phyloP scores from a whole-genome alignment of 2,113 vertebrate species.

The Tiliqua scincoides region DNA sequence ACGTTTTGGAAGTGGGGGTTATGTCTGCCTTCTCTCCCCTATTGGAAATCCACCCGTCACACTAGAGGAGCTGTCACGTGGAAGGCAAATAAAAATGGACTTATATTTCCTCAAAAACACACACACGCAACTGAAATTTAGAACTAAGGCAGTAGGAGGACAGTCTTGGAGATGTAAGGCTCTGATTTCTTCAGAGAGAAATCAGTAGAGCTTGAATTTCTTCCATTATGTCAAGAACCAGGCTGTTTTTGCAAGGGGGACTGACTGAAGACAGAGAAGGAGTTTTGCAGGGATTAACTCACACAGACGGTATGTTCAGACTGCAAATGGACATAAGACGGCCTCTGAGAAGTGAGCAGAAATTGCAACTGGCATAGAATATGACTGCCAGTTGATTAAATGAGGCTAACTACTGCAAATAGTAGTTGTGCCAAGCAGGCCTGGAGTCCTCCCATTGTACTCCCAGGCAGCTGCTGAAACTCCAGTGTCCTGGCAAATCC shows the following conservation, averaged over 20 bases:
- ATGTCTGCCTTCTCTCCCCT: not conserved
- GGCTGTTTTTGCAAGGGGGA: not conserved
- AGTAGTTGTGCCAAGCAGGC: not conserved
- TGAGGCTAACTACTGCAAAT: not conserved
- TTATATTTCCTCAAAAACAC: slow-evolving; percentile 4
- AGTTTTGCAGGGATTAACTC: not conserved
- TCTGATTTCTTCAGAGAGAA: not conserved
- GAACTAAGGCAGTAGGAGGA: not conserved
- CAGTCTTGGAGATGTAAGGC: not conserved
- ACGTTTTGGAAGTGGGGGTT: not conserved
- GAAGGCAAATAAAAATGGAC: slow-evolving; percentile 3
- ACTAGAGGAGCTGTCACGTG: not conserved
- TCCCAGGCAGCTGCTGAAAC: too few relatives aligned
- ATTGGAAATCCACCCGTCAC: not conserved
- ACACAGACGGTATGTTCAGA: too few relatives aligned
- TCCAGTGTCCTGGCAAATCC: too few relatives aligned
- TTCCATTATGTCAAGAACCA: not conserved
- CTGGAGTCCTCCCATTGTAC: too few relatives aligned
- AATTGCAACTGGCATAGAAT: not conserved
- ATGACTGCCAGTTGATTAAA: not conserved
- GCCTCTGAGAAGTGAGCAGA: not conserved
- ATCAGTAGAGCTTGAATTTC: not conserved
- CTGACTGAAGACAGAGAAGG: not conserved
- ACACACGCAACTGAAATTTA: not conserved
- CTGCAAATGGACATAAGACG: not conserved